phyloP scores from a whole-genome alignment of 2,113 vertebrate genomes.

The Carassius gibelio region DNA sequence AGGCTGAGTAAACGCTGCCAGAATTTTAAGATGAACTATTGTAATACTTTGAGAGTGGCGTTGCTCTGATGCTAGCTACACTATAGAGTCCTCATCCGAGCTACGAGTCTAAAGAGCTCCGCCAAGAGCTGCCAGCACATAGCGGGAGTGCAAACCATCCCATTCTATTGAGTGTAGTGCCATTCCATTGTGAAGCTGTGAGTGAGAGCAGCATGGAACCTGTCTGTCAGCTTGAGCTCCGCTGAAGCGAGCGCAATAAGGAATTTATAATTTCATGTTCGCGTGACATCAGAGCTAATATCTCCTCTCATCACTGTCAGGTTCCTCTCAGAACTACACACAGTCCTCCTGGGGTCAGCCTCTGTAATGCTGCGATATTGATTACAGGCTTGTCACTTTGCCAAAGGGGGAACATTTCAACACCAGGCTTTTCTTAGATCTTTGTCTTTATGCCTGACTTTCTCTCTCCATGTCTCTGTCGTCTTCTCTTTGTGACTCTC shows the following conservation, averaged over 20 bases:
- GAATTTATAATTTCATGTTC: slow-evolving; percentile 33
- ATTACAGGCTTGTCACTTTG: slow-evolving; percentile 39
- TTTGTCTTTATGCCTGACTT: neutral
- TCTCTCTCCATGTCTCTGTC: slow-evolving; percentile 10
- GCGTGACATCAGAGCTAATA: slow-evolving; percentile 35
- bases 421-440: slow-evolving; percentile 36
- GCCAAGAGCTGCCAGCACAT: neutral
- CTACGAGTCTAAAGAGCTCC: neutral
- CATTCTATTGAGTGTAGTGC: neutral
- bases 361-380: slow-evolving; percentile 41
- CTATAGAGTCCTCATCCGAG: neutral
- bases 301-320: slow-evolving; percentile 44
- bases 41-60: neutral
- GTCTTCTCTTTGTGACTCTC: neutral
- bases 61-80: neutral
- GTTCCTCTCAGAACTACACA: slow-evolving; percentile 31
- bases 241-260: slow-evolving; percentile 14
- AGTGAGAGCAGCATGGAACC: slow-evolving; percentile 19
- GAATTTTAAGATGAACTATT: neutral
- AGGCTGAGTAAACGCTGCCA: too few relatives aligned
- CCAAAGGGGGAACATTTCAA: slow-evolving; percentile 41
- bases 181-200: slow-evolving; percentile 8
- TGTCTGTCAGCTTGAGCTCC: slow-evolving; percentile 5
- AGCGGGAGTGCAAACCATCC: neutral
- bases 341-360: slow-evolving; percentile 37